These are phyloP conservation scores for Morinoia aosen DNA, from an alignment of 2,888 invertebrate genomes.

Conservation along the genomic window DNA sequence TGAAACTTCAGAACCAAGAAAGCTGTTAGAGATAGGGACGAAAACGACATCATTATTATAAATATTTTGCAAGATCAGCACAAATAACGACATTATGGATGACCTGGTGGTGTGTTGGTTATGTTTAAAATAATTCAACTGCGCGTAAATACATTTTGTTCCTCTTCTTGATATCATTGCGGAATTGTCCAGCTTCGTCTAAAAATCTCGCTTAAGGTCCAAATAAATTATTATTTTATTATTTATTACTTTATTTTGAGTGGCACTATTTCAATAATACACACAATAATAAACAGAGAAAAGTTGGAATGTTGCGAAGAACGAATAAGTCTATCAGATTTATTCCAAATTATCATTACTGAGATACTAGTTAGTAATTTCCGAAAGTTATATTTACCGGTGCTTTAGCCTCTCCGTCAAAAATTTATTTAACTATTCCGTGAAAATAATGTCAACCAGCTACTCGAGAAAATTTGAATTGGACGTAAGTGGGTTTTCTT, in stretches of 20 bases:
- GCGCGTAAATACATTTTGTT: not conserved
- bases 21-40: not conserved
- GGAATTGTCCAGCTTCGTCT: not conserved
- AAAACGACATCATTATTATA: not conserved
- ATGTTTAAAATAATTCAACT: not conserved
- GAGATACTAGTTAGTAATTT: not conserved
- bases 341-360: not conserved
- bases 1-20: not conserved
- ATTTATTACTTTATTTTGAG: not conserved
- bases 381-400: not conserved
- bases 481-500: too few species aligned
- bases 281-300: not conserved
- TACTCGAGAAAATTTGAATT: not conserved
- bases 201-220: too few species aligned
- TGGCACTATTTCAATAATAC: not conserved
- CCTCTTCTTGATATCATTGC: not conserved
- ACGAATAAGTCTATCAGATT: not conserved
- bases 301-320: not conserved
- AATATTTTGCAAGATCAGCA: not conserved
- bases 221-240: not conserved
- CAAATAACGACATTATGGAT: not conserved
- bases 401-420: not conserved
- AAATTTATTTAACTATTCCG: not conserved
- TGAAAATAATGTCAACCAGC: not conserved
- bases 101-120: not conserved